phyloP scores from a whole-genome alignment of 1,140 invertebrate genomes.

The Meloidogyne floridensis region DNA sequence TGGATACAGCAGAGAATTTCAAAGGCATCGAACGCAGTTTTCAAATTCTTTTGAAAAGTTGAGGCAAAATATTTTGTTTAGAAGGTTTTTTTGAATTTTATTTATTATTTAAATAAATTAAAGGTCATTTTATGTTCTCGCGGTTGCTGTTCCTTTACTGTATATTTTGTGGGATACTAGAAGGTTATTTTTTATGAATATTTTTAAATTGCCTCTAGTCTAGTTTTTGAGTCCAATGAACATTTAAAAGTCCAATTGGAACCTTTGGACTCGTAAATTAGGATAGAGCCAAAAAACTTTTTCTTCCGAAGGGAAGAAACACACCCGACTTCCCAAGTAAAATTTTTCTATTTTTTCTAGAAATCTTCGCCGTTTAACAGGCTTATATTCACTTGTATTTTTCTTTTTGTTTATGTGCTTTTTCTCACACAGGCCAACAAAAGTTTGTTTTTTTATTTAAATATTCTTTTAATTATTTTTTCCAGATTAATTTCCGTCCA shows the following conservation, averaged over 20 bases:
- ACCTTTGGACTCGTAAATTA: too few species aligned
- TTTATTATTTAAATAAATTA: not conserved
- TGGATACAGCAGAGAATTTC: constrained; percentile 4
- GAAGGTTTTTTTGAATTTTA: not conserved
- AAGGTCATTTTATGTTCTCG: not conserved
- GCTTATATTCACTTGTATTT: constrained; percentile 61
- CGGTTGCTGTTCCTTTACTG: not conserved
- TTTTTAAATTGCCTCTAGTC: too few species aligned
- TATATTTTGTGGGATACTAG: not conserved
- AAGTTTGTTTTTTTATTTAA: constrained; percentile 24
- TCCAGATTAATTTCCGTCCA: constrained; percentile 76
- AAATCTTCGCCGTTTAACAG: constrained; percentile 70
- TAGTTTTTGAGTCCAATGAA: too few species aligned
- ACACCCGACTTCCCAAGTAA: too few species aligned
- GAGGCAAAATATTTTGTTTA: not conserved
- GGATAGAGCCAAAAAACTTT: too few species aligned
- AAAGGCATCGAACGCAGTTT: not conserved
- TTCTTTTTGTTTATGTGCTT: constrained; percentile 64
- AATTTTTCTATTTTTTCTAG: constrained; percentile 42
- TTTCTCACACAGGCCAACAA: constrained; percentile 57
- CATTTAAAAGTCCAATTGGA: too few species aligned
- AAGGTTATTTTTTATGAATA: not conserved
- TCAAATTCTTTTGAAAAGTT: not conserved
- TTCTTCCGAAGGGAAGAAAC: too few species aligned
- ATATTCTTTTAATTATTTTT: constrained; percentile 24